phyloP scores from a whole-genome alignment of 1,140 invertebrate species.

The Bombus difficillimus region DNA sequence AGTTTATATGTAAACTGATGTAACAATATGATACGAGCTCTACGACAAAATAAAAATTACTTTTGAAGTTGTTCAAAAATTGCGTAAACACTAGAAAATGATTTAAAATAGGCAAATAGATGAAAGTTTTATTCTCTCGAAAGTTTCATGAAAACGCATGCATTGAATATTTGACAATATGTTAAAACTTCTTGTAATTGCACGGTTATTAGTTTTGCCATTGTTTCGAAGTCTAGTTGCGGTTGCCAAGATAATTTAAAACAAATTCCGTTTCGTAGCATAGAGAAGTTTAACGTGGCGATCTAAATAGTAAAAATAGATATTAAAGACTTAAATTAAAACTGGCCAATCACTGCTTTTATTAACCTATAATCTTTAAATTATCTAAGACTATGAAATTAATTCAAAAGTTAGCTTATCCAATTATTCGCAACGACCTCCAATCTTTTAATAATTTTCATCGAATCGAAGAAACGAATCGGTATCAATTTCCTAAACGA shows the following conservation, averaged over 20 bases:
- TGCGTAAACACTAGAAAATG: slow-evolving; percentile 1
- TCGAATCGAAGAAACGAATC: background rate
- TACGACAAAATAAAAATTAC: slow-evolving; percentile 4
- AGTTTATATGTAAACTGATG: background rate
- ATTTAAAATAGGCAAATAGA: background rate
- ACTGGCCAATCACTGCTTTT: background rate
- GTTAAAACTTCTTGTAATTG: slow-evolving; percentile 27
- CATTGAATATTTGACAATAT: slow-evolving; percentile 1
- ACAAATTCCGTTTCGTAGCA: background rate
- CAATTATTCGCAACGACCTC: background rate
- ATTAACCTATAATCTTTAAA: no score
- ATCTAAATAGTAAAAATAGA: background rate
- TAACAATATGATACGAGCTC: background rate
- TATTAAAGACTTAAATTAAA: background rate
- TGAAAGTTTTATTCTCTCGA: slow-evolving; percentile 13
- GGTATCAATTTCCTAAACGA: slow-evolving; percentile 26
- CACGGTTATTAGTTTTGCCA: slow-evolving; percentile 8
- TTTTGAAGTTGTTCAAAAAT: background rate
- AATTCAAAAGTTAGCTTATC: no score
- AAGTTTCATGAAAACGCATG: background rate
- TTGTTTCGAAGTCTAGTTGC: background rate
- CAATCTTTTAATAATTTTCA: background rate
- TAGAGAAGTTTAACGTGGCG: background rate
- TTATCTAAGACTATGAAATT: background rate
- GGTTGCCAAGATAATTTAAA: background rate